These are phyloP conservation scores for Tanypteryx hageni DNA, from an alignment of 2,888 invertebrate genomes.

Conservation along the genomic window DNA sequence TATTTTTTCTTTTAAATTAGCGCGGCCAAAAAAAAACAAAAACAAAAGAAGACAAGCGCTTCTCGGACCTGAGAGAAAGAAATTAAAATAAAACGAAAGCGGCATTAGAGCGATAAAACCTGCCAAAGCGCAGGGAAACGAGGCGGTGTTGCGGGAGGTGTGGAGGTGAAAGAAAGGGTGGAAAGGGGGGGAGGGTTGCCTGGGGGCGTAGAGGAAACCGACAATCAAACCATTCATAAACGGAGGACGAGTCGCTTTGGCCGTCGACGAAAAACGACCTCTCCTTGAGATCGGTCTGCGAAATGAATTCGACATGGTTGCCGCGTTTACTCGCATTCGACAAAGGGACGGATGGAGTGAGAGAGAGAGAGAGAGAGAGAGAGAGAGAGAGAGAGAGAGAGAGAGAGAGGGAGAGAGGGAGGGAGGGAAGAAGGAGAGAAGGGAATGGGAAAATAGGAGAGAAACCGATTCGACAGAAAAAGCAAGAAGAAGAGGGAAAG, in stretches of 20 bases:
- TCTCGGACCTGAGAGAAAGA: neutral
- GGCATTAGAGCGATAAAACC: constrained; percentile 25
- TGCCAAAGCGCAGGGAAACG: constrained; percentile 20
- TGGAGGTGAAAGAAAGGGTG: too few species aligned
- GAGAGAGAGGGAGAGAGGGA: neutral
- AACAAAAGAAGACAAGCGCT: neutral
- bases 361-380: neutral
- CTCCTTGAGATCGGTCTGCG: constrained; percentile 21
- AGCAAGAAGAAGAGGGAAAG: neutral
- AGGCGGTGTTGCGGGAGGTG: neutral
- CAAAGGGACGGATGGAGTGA: neutral
- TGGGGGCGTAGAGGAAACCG: constrained; percentile 3
- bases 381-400: neutral
- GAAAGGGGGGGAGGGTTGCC: neutral
- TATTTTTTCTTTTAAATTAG: neutral
- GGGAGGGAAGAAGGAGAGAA: neutral
- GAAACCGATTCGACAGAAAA: neutral
- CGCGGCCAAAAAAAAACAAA: neutral
- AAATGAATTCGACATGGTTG: constrained; percentile 35
- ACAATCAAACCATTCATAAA: constrained; percentile 35
- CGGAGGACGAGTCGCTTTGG: constrained; percentile 13
- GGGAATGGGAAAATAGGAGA: neutral
- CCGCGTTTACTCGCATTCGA: constrained; percentile 29
- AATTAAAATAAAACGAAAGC: constrained; percentile 6
- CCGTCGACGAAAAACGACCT: constrained; percentile 35